Evolutionary conservation across 2,113 vertebrate species (phyloP).

Genomic region (Pipra filicauda): DNA sequence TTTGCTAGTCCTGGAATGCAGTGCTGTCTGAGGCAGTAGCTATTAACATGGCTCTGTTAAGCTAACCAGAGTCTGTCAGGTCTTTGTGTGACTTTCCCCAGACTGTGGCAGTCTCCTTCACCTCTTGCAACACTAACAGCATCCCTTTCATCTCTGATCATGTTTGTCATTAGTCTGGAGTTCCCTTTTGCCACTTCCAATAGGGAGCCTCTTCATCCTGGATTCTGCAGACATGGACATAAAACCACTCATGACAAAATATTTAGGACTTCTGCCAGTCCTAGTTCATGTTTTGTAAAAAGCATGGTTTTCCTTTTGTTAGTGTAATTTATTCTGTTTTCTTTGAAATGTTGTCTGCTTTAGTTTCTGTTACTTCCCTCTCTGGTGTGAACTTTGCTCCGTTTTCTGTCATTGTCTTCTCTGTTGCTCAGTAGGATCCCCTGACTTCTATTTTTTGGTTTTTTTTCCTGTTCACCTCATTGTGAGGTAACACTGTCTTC

Average conservation of each 20-base stretch:
- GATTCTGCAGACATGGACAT: neutral
- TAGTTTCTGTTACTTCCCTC: neutral
- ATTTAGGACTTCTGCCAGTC: neutral
- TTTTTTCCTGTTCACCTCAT: neutral
- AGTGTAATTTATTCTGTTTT: neutral
- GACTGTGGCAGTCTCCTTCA: neutral
- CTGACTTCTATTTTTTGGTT: neutral
- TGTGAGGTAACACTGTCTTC: neutral
- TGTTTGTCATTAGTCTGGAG: neutral
- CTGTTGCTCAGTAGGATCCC: neutral
- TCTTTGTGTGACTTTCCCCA: neutral
- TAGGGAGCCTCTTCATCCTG: neutral
- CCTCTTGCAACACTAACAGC: neutral
- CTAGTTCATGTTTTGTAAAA: neutral
- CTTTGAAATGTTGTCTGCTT: neutral
- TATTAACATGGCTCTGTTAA: neutral
- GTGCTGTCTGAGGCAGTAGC: neutral
- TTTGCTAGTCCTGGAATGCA: neutral
- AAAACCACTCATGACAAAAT: neutral
- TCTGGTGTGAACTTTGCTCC: neutral
- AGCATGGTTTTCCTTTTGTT: neutral
- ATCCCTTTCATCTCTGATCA: neutral
- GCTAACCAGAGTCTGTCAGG: neutral
- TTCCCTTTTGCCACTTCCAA: neutral
- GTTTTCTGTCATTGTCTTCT: neutral